Base-by-base conservation (phyloP, 2,113 vertebrate species). In the Eidolon helvum region DNA sequence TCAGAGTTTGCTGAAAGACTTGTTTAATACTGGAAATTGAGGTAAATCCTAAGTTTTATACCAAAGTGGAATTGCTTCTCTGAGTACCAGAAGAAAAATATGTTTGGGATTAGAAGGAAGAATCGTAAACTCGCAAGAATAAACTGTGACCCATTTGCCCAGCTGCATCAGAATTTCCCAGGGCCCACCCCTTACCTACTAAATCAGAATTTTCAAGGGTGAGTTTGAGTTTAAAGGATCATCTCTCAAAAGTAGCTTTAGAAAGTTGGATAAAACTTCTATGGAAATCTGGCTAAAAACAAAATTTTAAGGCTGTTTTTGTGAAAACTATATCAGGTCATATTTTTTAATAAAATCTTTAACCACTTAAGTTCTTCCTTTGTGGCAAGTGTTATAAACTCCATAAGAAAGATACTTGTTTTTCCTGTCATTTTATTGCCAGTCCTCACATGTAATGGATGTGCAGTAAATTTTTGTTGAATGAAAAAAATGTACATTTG, bases 281-380 rank as follows among this genome's bases (percentile, higher is more conserved):
- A 1, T 68, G 53, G 48, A 93, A 83, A 87, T 82, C 22, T 87
- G 45, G 16, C 30, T 86, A 50, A 45, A 55, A 66, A 87, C 85
- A 74, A 66, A 48, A 59, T 89, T 91, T 91, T 77, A 94, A 82
- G 50, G 18, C n/a, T 94, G 1, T 65, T 97, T 96, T 61, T 88
- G 33, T 96, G 22, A 95, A 78, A 87, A n/a, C 35, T 40, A 61
- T 35, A 84, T 87, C 80, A 43, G 30, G 14, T 79, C 57, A 66
- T 78, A 74, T 88, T 94, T 97, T 95, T 89, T 53, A 88, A 80
- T 87, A 93, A 93, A 88, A n/a, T 35, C 38, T 94, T 87, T 68
- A 94, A 33, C n/a, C 78, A 53, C 5, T 78, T 88, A 89, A 91
- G 35, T 95, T 91, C 28, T 87, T 92, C 30, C 45, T 84, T 95